Percentiles rank a stretch among this genome's conserved stretches.
phyloP scores from a whole-genome alignment of 1,140 invertebrate species.

The Phthorimaea operculella region DNA sequence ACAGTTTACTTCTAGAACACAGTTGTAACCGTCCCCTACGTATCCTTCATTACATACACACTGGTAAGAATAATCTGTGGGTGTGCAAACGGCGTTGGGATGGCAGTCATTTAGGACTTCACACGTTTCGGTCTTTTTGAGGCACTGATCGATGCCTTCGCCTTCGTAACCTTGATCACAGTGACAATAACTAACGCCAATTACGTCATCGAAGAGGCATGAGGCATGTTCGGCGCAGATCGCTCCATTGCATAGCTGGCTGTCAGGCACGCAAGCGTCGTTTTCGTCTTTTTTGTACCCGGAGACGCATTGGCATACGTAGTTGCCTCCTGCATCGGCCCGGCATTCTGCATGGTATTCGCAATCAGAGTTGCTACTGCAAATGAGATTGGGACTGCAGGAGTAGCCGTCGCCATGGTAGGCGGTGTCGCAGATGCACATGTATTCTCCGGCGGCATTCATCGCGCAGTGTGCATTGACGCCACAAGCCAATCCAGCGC shows the following conservation, averaged over 20 bases:
- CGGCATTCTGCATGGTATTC: slow-evolving; percentile 80
- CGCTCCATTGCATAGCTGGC: slow-evolving; percentile 68
- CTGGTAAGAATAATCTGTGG: slow-evolving; percentile 68
- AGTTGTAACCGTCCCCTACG: slow-evolving; percentile 86
- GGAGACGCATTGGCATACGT: slow-evolving; percentile 77
- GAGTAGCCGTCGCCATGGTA: slow-evolving; percentile 81
- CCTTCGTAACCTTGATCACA: slow-evolving; percentile 84
- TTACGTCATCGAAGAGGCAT: slow-evolving; percentile 67
- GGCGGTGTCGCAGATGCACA: slow-evolving; percentile 83
- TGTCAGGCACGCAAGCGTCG: slow-evolving; percentile 69
- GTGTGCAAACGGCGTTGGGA: slow-evolving; percentile 83
- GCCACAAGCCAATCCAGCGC: slow-evolving; percentile 71
- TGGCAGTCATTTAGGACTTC: slow-evolving; percentile 87
- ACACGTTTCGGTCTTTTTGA: slow-evolving; percentile 76
- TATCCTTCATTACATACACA: slow-evolving; percentile 77
- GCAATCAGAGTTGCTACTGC: slow-evolving; percentile 78
- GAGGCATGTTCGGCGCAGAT: slow-evolving; percentile 71
- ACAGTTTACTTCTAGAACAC: slow-evolving; percentile 76
- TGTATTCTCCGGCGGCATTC: slow-evolving; percentile 71
- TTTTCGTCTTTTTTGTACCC: slow-evolving; percentile 68
- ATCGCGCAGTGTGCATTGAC: slow-evolving; percentile 72
- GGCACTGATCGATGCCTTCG: slow-evolving; percentile 77
- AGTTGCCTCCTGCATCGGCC: slow-evolving; percentile 69
- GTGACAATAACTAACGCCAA: slow-evolving; percentile 75
- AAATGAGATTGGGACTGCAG: slow-evolving; percentile 79